Percentiles rank a stretch among this genome's conserved stretches.
Conservation (phyloP, 2,797 vertebrate species). For the Diplodus sargus region DNA sequence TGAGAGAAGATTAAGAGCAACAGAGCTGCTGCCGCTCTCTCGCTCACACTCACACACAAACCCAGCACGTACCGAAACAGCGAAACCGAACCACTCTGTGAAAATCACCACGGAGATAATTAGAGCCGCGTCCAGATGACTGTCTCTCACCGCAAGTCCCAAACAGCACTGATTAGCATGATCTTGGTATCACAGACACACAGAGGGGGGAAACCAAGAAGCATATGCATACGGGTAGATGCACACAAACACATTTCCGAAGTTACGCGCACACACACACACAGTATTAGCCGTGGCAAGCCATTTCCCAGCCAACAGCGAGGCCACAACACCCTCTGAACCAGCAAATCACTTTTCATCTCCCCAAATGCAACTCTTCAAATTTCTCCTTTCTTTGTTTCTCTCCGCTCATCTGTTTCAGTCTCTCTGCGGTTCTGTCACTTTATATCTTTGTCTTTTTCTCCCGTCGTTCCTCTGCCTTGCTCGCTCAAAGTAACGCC, state of each 20-base stretch:
- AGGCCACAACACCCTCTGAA: conserved; percentile 51
- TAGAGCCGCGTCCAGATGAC: conserved; percentile 60
- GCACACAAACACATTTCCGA: conserved; percentile 19
- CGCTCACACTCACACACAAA: conserved; percentile 23
- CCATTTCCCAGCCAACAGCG: conserved; percentile 32
- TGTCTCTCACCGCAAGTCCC: conserved; percentile 40
- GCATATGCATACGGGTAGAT: conserved; percentile 27
- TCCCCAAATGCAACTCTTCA: conserved; percentile 51
- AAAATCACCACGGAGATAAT: conserved; percentile 62
- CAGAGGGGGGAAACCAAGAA: not conserved
- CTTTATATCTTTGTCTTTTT: conserved; percentile 9
- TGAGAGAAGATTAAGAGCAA: conserved; percentile 31
- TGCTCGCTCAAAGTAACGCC: not conserved
- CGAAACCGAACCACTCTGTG: conserved; percentile 24
- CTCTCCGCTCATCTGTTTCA: conserved; percentile 43
- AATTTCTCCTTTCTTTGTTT: conserved; percentile 56
- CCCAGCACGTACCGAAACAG: conserved; percentile 17
- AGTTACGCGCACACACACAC: not conserved
- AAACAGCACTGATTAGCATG: conserved; percentile 51
- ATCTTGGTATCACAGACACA: conserved; percentile 1
- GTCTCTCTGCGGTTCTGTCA: conserved; percentile 35
- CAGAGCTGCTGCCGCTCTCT: not conserved
- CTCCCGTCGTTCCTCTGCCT: not conserved
- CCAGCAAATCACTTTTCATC: conserved; percentile 66
- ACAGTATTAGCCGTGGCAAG: conserved; percentile 19